Evolutionary conservation across 1,140 invertebrate genomes (phyloP), one percentile per base, ranked within the genome.

Genomic region (Zaprionus ghesquierei): DNA sequence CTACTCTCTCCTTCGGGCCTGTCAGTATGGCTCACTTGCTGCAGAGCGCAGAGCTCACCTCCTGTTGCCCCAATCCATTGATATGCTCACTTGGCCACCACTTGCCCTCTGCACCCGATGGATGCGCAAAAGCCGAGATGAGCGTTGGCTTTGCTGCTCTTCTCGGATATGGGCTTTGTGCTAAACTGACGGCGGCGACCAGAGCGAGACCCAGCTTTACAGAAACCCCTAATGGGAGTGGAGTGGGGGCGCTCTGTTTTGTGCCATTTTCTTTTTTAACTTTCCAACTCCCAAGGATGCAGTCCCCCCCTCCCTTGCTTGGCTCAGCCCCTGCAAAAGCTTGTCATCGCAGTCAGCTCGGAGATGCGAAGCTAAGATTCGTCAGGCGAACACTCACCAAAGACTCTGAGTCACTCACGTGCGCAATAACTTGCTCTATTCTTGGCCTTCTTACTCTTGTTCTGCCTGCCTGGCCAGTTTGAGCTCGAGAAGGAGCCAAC

Each of bases 61-160:
- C 41, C 44, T 62, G 61, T 23, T 46, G 13, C 53, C 53, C 58
- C 44, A 53, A 58, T 23, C 49, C 5, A 31, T 64, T 65, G 70
- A 74, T 70, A 64, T 68, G 56, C 69, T 71, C 70, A 73, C 69
- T 77, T 69, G 75, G 68, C 76, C 69, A 60, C n/a, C 62, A 87
- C 84, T 87, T 87, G 84, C 73, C 84, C 84, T 77, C 68, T 79
- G 69, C n/a, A 82, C 80, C 84, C 79, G 71, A 87, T 71, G 82
- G 71, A 87, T 71, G 82, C 77, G 68, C 75, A 86, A 86, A 86
- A 82, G n/a, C 82, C 79, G 69, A 81, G 79, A 81, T 87, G 82
- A 87, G 82, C 82, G 68, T 72, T 74, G 69, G 80, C 74, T 77
- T 80, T 80, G 3, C 18, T 33, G 50, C 61, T 13, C 25, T 12